phyloP scores from a whole-genome alignment of 2,888 invertebrate species.

The Pelosia muscerda region DNA sequence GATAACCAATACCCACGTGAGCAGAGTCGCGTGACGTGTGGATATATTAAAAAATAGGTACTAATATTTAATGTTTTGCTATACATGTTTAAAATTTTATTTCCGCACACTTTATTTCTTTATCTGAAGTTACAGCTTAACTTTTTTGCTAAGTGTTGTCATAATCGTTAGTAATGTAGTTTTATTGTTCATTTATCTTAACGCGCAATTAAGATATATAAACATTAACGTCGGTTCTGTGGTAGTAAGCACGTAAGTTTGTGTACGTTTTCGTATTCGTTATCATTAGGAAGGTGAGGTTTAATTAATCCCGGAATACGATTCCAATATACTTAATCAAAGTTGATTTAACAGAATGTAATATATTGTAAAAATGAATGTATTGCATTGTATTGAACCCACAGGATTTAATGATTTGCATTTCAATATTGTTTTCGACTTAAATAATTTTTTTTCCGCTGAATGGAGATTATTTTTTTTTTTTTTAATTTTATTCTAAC shows the following conservation, averaged over 20 bases:
- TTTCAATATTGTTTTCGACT: too few relatives aligned
- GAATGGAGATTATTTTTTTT: too few relatives aligned
- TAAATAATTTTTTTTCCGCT: too few relatives aligned
- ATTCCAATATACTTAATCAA: too few relatives aligned
- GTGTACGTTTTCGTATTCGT: not conserved
- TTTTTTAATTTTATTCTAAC: too few relatives aligned
- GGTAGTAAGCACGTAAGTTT: not conserved
- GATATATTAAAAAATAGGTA: not conserved
- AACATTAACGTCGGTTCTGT: not conserved
- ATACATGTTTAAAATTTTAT: not conserved
- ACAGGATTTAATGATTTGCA: too few relatives aligned
- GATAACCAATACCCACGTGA: too few relatives aligned
- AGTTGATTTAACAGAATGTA: too few relatives aligned
- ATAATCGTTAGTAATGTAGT: constrained; percentile 3
- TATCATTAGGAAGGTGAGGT: too few relatives aligned
- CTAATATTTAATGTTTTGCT: not conserved
- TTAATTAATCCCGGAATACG: too few relatives aligned
- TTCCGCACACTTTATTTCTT: not conserved
- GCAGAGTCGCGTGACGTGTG: not conserved
- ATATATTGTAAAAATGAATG: too few relatives aligned
- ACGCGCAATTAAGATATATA: not conserved
- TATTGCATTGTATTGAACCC: too few relatives aligned
- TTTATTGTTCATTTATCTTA: constrained; percentile 4
- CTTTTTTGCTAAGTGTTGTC: constrained; percentile 1
- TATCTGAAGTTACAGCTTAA: not conserved